Conservation (phyloP, 2,113 vertebrate genomes). For the Eulacestoma nigropectus region DNA sequence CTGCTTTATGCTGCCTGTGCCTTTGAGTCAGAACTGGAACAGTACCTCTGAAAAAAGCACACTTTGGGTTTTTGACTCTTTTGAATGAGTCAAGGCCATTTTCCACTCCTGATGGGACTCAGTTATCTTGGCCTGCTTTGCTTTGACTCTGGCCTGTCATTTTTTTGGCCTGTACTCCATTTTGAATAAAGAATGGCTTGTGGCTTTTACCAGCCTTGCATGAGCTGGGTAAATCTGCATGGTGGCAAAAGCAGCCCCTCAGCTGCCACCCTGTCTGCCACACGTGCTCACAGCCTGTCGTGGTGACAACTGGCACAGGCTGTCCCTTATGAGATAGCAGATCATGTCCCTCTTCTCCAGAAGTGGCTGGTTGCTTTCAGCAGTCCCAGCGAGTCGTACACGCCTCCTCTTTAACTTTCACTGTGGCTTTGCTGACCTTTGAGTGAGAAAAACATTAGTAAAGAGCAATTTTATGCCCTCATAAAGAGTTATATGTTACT, state of each 20-base stretch:
- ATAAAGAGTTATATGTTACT: background rate
- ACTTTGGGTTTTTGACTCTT: background rate
- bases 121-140: background rate
- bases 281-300: accelerated
- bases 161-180: background rate
- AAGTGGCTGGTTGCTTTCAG: background rate
- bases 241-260: background rate
- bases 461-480: background rate
- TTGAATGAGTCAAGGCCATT: background rate
- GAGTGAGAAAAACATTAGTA: constrained; percentile 15
- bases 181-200: background rate
- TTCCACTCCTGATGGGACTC: background rate
- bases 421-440: constrained; percentile 9
- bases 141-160: background rate
- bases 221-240: background rate
- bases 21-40: constrained; percentile 11
- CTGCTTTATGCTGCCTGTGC: background rate
- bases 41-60: background rate
- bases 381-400: background rate
- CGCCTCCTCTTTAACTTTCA: background rate
- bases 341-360: background rate
- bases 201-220: background rate
- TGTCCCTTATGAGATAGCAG: background rate
- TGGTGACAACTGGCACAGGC: background rate
- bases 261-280: background rate